Conservation (phyloP, 2,888 invertebrate genomes). For the Sinhomidia bicolor region DNA sequence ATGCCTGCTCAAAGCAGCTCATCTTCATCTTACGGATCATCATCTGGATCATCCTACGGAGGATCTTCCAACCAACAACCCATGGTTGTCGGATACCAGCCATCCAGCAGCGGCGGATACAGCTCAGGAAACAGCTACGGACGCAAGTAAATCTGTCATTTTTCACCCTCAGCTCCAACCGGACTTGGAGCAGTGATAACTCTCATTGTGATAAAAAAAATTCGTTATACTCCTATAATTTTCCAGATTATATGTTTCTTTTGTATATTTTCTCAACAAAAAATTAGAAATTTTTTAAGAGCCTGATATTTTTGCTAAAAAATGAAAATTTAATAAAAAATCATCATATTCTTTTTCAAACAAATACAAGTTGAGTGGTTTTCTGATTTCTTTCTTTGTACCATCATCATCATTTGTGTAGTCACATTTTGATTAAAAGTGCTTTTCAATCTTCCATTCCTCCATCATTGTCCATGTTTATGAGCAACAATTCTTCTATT, state of each 20-base stretch:
- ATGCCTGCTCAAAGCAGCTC: constrained; percentile 28
- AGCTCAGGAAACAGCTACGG: constrained; percentile 44
- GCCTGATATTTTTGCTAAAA: background rate
- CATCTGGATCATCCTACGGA: constrained; percentile 9
- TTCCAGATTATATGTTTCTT: no score
- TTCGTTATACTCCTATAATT: no score
- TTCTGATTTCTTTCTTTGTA: no score
- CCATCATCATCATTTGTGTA: no score
- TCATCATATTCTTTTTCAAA: no score
- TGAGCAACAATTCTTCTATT: no score
- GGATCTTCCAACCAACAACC: constrained; percentile 60
- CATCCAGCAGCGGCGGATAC: constrained; percentile 8
- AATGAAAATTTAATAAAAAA: no score
- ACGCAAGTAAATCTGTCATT: background rate
- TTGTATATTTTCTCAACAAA: background rate
- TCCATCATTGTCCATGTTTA: no score
- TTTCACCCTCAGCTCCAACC: background rate
- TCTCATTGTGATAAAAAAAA: constrained; percentile 12
- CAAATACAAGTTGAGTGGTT: no score
- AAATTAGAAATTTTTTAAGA: background rate
- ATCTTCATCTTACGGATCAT: constrained; percentile 9
- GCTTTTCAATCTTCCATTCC: no score
- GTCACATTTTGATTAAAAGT: no score
- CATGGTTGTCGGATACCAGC: constrained; percentile 60
- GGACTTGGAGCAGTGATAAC: background rate